Conservation (phyloP, 2,113 vertebrate species). For the Uria lomvia region DNA sequence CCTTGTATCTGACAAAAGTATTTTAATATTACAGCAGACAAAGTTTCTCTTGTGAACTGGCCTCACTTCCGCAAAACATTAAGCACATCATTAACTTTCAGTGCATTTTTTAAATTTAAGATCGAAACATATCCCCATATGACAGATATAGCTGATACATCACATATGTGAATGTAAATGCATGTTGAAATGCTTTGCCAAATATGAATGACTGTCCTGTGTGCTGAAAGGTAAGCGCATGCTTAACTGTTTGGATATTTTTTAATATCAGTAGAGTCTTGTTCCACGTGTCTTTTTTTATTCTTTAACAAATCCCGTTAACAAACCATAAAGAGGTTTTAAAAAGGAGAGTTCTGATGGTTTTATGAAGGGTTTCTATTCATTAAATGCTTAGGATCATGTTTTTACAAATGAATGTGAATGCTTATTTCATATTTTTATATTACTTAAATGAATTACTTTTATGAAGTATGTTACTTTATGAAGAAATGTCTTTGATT, state of each 20-base stretch:
- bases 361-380: neutral
- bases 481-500: neutral
- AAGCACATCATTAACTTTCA: conserved; percentile 9
- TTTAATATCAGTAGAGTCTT: neutral
- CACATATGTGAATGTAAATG: neutral
- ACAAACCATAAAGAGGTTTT: neutral
- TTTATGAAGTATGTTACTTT: neutral
- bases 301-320: neutral
- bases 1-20: neutral
- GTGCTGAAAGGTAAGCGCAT: neutral
- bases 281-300: neutral
- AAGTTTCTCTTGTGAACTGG: neutral
- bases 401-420: neutral
- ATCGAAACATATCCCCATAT: neutral
- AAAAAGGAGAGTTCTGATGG: neutral
- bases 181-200: neutral
- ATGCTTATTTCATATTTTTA: neutral
- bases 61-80: neutral
- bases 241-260: neutral
- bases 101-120: neutral
- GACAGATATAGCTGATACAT: neutral
- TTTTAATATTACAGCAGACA: neutral
- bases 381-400: neutral
- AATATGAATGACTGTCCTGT: neutral
- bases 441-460: neutral